These are phyloP conservation scores for Rotaria macrura DNA, from an alignment of 2,888 invertebrate species.

Conservation along the genomic window DNA sequence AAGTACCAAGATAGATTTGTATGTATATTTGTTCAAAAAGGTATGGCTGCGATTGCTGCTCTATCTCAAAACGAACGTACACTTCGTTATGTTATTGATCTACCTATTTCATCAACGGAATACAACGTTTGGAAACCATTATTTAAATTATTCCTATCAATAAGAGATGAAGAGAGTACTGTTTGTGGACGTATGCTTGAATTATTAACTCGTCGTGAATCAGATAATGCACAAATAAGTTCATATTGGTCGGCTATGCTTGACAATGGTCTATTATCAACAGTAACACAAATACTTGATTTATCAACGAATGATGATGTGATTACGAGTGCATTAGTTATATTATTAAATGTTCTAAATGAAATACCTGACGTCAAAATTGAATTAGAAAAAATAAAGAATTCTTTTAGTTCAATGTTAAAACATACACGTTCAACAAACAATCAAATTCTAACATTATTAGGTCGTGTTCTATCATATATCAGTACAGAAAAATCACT, in stretches of 20 bases:
- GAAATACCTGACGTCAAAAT: background rate
- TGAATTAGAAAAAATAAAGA: background rate
- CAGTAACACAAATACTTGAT: background rate
- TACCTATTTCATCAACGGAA: background rate
- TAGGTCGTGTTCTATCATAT: background rate
- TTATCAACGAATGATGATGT: background rate
- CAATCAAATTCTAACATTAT: background rate
- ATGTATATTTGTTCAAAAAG: background rate
- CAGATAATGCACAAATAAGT: background rate
- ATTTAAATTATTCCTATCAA: background rate
- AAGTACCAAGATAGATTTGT: too few species aligned
- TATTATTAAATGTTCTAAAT: background rate
- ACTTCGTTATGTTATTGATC: background rate
- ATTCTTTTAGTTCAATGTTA: background rate
- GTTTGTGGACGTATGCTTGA: background rate
- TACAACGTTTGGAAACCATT: background rate
- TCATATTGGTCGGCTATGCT: background rate
- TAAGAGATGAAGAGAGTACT: background rate
- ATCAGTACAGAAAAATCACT: background rate
- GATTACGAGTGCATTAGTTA: background rate
- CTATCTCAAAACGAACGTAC: slow-evolving; percentile 1
- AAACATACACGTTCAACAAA: background rate
- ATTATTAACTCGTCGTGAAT: background rate
- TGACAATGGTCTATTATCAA: background rate
- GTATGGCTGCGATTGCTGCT: background rate